phyloP scores from a whole-genome alignment of 2,888 invertebrate genomes.

The Eumacrocentrus americanus region DNA sequence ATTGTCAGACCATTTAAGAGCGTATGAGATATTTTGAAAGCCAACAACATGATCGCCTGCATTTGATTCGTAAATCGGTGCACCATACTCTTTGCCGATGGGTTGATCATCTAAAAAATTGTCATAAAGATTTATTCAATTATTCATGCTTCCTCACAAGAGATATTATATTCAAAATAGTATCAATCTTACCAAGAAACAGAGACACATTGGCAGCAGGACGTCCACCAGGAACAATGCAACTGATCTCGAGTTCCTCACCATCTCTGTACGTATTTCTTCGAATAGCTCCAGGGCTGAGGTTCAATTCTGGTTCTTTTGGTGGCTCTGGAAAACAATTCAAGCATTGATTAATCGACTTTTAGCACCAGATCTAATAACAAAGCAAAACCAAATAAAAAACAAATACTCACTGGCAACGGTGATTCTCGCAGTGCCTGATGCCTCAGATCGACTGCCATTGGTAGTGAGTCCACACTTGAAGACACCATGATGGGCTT shows the following conservation, averaged over 20 bases:
- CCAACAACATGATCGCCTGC: slow-evolving; percentile 69
- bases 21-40: slow-evolving; percentile 70
- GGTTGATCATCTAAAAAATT: slow-evolving; percentile 67
- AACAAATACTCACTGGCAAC: slow-evolving; percentile 73
- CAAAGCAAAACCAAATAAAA: background rate
- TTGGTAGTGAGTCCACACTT: slow-evolving; percentile 71
- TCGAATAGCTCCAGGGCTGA: slow-evolving; percentile 56
- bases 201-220: slow-evolving; percentile 80
- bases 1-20: slow-evolving; percentile 70
- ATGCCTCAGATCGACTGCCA: slow-evolving; percentile 66
- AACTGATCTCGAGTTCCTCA: slow-evolving; percentile 70
- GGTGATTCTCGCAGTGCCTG: slow-evolving; percentile 68
- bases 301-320: slow-evolving; percentile 59
- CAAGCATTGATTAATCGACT: background rate
- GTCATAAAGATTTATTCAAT: slow-evolving; percentile 1
- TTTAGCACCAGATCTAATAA: no score
- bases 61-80: slow-evolving; percentile 63
- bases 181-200: slow-evolving; percentile 66
- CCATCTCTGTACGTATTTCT: slow-evolving; percentile 66
- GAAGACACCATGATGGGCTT: slow-evolving; percentile 74
- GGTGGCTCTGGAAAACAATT: slow-evolving; percentile 64
- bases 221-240: slow-evolving; percentile 72
- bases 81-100: slow-evolving; percentile 67
- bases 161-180: background rate
- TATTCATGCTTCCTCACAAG: background rate